Base-by-base conservation (phyloP, 2,797 vertebrate species). In the Botia kubotai region DNA sequence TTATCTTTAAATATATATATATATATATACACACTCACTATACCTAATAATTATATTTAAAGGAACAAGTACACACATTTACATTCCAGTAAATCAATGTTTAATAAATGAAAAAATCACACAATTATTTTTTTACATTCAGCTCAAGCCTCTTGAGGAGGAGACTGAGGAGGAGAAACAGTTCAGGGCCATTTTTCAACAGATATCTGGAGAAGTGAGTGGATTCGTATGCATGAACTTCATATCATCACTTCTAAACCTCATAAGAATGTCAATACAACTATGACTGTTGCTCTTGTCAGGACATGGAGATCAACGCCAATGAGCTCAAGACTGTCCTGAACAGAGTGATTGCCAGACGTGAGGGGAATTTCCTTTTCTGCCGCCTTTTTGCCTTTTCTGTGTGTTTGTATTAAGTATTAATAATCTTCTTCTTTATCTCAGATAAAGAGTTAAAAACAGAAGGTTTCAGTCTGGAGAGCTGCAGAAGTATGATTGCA, bases 401-500 rank as follows among this genome's bases (percentile, higher is more conserved):
- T 43, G 7, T 11, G 10, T 46, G 11, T 46, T 46, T 11, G 43
- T 46, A 10, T 26, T 26, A 46, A 46, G 43, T 46, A 46, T 46
- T 46, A 46, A 10, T 46, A 46, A 46, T 46, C 8, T 46, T 72
- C 5, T 79, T 14, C 80, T 13, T 62, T 55, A 77, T 5, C 2
- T 46, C 62, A 99, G 98, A 98, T 77, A 95, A 92, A 84, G 93
- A 95, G 74, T 90, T 97, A 84, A 95, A 95, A 89, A 89, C 94
- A 4, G 94, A 95, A 36, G 97, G 96, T 4, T 99, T 99, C 92
- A 96, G 94, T 13, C 80, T 98, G 43, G 98, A 99, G 87, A 98
- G 96, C n/a, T 99, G 98, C 86, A 95, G 97, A 50, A 99, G 97
- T 90, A 99, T 99, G 97, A 98, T 99, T 26, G 98, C 98, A 5